Evolutionary conservation across 2,797 vertebrate species (phyloP), one percentile per base, ranked within the genome.

Genomic region (Enteromius radiatus): DNA sequence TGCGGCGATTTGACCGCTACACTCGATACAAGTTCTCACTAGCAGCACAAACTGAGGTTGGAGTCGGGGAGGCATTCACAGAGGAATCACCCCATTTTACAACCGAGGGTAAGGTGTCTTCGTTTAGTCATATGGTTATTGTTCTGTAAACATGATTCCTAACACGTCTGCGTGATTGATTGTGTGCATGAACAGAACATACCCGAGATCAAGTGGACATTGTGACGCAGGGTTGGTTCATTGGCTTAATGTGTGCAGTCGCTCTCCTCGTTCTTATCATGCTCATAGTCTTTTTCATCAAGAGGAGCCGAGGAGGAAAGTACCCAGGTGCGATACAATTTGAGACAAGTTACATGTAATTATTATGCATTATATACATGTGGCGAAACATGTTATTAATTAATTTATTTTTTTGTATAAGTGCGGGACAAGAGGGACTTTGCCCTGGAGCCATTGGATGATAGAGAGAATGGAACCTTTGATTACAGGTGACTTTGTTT

Each of bases 231-330:
- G 98, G 98, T 84, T 99, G 98, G 98, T 98, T 99, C 93, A 99
- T 99, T 1, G 98, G 98, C 71, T 95, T 99, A 67, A 99, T 99
- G 98, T 99, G 98, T 4, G 98, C 98, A n/a, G 95, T 99, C n/a
- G 97, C 97, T 68, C 96, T 99, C 43, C 94, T 99, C 11, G 97
- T 99, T 76, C 95, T 99, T 85, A 98, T 98, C 89, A 94, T 99
- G 12, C 93, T 99, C 69, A 95, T 98, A 0, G 98, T 99, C 73
- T 99, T 98, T 87, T 99, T 99, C 92, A 98, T 99, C 90, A 99
- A 99, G 95, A 96, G 97, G 89, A 99, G 97, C 90, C 92, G 97
- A 6, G 98, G 98, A 0, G 98, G 98, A 23, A 99, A 99, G 87
- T 99, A 99, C 70, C 97, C 97, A 93, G 98, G 98, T 99, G 89